Percentiles rank a stretch among this genome's conserved stretches.
Evolutionary conservation across 2,888 invertebrate species (phyloP).

Genomic region (Apamea sordens): DNA sequence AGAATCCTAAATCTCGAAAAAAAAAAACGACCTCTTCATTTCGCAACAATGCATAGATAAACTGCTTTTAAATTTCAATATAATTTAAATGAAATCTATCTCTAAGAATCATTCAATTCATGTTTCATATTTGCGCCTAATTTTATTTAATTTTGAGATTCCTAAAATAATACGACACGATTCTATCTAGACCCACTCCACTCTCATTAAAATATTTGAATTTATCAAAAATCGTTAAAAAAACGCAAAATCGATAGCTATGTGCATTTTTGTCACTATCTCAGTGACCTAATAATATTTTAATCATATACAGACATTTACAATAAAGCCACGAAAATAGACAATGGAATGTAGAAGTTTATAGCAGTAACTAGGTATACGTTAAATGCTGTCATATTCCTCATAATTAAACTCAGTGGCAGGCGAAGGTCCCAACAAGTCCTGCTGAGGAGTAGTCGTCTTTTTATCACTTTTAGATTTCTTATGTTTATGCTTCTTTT

Average conservation of each 20-base stretch:
- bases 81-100: background rate
- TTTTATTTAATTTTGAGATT: constrained; percentile 38
- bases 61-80: background rate
- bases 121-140: constrained; percentile 1
- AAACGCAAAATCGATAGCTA: constrained; percentile 7
- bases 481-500: constrained; percentile 90
- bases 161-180: constrained; percentile 12
- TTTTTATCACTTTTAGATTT: constrained; percentile 84
- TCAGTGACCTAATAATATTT: constrained; percentile 7
- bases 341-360: constrained; percentile 55
- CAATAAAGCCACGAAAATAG: constrained; percentile 31
- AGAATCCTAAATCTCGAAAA: background rate
- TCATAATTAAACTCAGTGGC: constrained; percentile 77
- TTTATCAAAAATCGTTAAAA: background rate
- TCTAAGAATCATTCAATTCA: background rate
- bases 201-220: background rate
- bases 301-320: constrained; percentile 28
- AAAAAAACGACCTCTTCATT: background rate
- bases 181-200: background rate
- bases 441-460: constrained; percentile 87
- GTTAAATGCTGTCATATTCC: constrained; percentile 86
- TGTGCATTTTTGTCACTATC: constrained; percentile 14
- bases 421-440: constrained; percentile 81
- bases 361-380: constrained; percentile 8
- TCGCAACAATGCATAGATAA: background rate